Percentiles rank a stretch among this genome's conserved stretches.
Evolutionary conservation across 2,797 vertebrate genomes (phyloP).

Genomic region (Gymnothorax javanicus): DNA sequence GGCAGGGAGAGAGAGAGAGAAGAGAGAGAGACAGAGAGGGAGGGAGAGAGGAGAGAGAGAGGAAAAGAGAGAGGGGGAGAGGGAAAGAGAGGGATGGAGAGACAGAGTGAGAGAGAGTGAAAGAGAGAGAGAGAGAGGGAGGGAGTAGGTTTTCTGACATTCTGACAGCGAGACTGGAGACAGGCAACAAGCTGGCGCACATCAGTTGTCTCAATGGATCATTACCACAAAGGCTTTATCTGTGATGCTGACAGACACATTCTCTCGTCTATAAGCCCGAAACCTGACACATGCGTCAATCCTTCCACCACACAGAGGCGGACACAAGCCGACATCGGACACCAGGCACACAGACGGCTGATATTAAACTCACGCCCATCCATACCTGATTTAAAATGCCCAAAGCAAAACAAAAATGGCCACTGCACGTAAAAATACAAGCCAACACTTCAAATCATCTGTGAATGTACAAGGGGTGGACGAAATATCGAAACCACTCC

Average conservation of each 20-base stretch:
- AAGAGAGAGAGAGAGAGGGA: not conserved
- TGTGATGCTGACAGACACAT: not conserved
- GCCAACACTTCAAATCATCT: not conserved
- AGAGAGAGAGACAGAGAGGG: not conserved
- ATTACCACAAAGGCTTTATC: not conserved
- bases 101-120: not conserved
- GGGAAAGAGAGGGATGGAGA: not conserved
- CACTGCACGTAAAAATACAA: not conserved
- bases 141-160: not conserved
- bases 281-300: not conserved
- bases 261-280: not conserved
- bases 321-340: not conserved
- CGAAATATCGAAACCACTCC: no score
- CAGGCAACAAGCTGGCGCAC: not conserved
- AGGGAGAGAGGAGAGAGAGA: not conserved
- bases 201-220: not conserved
- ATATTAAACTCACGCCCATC: not conserved
- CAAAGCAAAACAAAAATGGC: not conserved
- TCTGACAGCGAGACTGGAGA: not conserved
- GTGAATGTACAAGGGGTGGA: no score
- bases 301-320: not conserved
- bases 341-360: not conserved
- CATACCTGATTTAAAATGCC: not conserved
- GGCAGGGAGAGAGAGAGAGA: not conserved
- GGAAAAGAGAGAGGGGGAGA: not conserved